A percentile compares a stretch with the other conserved stretches of the same genome.
Conservation (phyloP, 2,888 invertebrate genomes). For the Adelognathus sp. region DNA sequence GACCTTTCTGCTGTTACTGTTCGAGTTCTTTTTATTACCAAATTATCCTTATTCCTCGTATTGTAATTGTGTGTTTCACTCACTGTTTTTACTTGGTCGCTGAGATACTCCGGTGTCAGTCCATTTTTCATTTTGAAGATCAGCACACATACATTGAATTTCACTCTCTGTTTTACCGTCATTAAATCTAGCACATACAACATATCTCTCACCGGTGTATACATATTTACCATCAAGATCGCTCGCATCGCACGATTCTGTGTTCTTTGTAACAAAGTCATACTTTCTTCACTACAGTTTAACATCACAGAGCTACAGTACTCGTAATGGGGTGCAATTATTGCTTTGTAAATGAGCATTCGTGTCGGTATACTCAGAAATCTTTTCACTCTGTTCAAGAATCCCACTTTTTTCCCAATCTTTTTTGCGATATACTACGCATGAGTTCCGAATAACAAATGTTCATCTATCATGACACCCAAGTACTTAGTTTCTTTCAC, state of each 20-base stretch:
- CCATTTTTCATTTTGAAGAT: slow-evolving; percentile 1
- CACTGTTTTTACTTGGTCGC: not conserved
- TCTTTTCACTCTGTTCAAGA: too few relatives aligned
- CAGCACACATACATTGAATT: slow-evolving; percentile 1
- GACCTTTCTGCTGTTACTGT: not conserved
- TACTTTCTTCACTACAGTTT: not conserved
- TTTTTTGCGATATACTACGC: not conserved
- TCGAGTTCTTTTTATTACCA: not conserved
- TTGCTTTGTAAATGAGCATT: not conserved
- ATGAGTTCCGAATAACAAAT: not conserved
- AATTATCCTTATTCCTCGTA: not conserved
- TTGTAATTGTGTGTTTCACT: not conserved
- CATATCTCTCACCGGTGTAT: not conserved
- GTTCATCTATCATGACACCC: not conserved
- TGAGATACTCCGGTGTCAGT: not conserved
- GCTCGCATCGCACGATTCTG: slow-evolving; percentile 5
- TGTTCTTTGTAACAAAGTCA: not conserved
- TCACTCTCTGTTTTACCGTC: not conserved
- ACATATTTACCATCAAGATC: not conserved
- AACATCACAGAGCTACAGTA: slow-evolving; percentile 7
- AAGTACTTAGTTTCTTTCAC: not conserved
- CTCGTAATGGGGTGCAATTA: slow-evolving; percentile 3
- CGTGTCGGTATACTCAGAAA: not conserved
- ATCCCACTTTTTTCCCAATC: not conserved
- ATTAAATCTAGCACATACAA: not conserved